phyloP scores from a whole-genome alignment of 2,888 invertebrate species.

The Pachymerium ferrugineum region DNA sequence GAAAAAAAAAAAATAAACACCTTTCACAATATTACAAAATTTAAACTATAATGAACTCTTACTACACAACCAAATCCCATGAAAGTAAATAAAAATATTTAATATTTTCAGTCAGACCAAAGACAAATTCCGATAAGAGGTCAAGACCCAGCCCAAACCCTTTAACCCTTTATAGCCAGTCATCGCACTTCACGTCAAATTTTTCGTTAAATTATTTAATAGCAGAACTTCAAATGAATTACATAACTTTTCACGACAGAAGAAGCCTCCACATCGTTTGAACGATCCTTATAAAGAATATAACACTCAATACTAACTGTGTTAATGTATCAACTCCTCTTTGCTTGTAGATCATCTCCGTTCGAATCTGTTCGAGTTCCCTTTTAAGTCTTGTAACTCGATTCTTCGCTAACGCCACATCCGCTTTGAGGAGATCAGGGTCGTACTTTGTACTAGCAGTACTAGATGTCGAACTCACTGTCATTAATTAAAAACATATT shows the following conservation, averaged over 20 bases:
- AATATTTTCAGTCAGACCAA: too few relatives aligned
- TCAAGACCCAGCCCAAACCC: background rate
- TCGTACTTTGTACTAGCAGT: slow-evolving; percentile 89
- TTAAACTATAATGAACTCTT: background rate
- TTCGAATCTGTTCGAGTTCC: slow-evolving; percentile 83
- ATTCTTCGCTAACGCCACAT: slow-evolving; percentile 81
- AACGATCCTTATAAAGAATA: too few relatives aligned
- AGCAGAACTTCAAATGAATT: background rate
- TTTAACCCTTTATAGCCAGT: background rate
- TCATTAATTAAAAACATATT: too few relatives aligned
- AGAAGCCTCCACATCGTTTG: too few relatives aligned
- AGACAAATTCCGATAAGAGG: background rate
- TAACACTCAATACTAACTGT: slow-evolving; percentile 59
- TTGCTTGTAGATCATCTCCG: slow-evolving; percentile 86
- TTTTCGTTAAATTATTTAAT: slow-evolving; percentile 21
- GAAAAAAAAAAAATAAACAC: background rate
- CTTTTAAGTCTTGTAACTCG: slow-evolving; percentile 81
- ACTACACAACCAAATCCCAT: background rate
- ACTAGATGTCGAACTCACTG: slow-evolving; percentile 65
- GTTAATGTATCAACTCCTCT: slow-evolving; percentile 86
- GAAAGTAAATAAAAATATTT: too few relatives aligned
- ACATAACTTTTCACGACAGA: too few relatives aligned
- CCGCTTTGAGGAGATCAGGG: slow-evolving; percentile 85
- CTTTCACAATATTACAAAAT: background rate
- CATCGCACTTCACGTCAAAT: background rate